These are phyloP conservation scores for Chaenodraco wilsoni DNA, from an alignment of 2,797 vertebrate genomes.

Conservation along the genomic window DNA sequence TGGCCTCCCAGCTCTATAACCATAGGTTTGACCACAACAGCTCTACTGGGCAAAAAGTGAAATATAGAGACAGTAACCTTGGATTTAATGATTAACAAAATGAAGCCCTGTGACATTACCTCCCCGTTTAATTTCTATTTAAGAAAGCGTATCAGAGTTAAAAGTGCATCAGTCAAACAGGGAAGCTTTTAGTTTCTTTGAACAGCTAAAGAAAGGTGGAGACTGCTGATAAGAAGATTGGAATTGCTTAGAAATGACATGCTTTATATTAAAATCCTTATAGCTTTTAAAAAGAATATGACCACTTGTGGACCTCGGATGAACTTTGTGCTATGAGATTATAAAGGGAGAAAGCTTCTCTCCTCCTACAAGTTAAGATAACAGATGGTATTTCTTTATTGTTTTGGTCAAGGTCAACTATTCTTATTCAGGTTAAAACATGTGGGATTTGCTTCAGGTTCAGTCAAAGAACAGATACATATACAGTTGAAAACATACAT, in stretches of 20 bases:
- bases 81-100: slow-evolving; percentile 31
- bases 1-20: not conserved
- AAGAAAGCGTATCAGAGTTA: slow-evolving; percentile 57
- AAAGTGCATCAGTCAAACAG: slow-evolving; percentile 50
- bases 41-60: slow-evolving; percentile 1
- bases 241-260: slow-evolving; percentile 66
- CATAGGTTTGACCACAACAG: not conserved
- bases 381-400: slow-evolving; percentile 9
- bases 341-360: slow-evolving; percentile 13
- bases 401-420: slow-evolving; percentile 17
- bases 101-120: slow-evolving; percentile 38
- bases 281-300: slow-evolving; percentile 34
- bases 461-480: slow-evolving; percentile 28
- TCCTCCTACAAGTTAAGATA: slow-evolving; percentile 27
- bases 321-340: slow-evolving; percentile 52
- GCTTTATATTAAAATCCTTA: slow-evolving; percentile 61
- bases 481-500: slow-evolving; percentile 38
- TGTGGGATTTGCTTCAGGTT: slow-evolving; percentile 14
- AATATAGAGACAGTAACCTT: slow-evolving; percentile 24
- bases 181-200: slow-evolving; percentile 47
- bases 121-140: slow-evolving; percentile 39
- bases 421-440: slow-evolving; percentile 25
- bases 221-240: slow-evolving; percentile 62
- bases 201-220: slow-evolving; percentile 56
- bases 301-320: slow-evolving; percentile 45